A percentile compares a stretch with the other conserved stretches of the same genome.
Evolutionary conservation across 1,140 invertebrate genomes (phyloP).

Genomic region (Zaprionus ornatus): DNA sequence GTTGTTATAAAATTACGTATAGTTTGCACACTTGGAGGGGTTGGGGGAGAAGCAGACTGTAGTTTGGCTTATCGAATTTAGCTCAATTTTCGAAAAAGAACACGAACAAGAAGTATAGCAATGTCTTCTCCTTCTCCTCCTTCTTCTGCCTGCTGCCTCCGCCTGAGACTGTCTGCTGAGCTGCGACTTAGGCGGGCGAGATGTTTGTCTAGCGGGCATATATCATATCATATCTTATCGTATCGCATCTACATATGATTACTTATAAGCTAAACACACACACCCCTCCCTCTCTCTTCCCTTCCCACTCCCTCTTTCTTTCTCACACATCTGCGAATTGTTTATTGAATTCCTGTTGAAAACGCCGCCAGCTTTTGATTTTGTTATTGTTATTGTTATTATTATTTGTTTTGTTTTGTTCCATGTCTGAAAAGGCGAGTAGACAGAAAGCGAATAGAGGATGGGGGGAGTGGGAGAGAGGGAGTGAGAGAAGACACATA

Average conservation of each 20-base stretch:
- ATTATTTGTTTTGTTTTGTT: conserved; percentile 8
- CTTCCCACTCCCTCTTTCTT: not conserved
- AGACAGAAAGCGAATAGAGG: not conserved
- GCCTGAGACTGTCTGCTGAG: not conserved
- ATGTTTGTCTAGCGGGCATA: conserved; percentile 13
- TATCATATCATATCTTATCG: not conserved
- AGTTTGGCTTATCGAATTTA: not conserved
- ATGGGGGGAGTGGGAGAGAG: not conserved
- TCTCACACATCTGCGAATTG: conserved; percentile 15
- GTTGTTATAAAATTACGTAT: not conserved
- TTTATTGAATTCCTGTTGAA: conserved; percentile 44
- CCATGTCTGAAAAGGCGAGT: conserved; percentile 11
- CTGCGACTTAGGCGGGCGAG: not conserved
- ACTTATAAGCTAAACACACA: conserved; percentile 12
- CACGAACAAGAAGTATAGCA: not conserved
- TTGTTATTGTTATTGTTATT: conserved; percentile 15
- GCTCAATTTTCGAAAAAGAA: not conserved
- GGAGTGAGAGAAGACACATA: not conserved
- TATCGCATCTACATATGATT: conserved; percentile 23
- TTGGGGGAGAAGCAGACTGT: not conserved
- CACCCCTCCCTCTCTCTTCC: not conserved
- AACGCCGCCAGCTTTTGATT: conserved; percentile 17
- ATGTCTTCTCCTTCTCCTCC: not conserved
- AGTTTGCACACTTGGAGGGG: not conserved
- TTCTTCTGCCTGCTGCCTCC: too few relatives aligned